These are phyloP conservation scores for Ligdia adustata DNA, from an alignment of 2,888 invertebrate species.

Conservation along the genomic window DNA sequence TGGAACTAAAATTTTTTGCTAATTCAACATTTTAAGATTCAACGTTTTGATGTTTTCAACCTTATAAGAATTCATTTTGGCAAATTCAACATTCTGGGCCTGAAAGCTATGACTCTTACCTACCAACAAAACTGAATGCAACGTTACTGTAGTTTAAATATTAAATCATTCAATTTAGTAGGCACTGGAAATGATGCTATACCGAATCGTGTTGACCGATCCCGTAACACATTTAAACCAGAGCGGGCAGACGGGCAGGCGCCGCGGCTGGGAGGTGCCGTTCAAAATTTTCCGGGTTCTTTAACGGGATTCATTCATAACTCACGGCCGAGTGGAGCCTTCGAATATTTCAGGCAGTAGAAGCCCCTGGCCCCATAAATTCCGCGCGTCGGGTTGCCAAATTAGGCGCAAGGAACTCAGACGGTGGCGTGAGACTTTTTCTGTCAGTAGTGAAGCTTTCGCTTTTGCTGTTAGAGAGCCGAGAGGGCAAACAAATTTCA, in stretches of 20 bases:
- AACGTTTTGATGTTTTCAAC: too few species aligned
- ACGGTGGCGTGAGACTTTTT: constrained; percentile 35
- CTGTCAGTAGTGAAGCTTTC: constrained; percentile 16
- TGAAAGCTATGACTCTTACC: too few species aligned
- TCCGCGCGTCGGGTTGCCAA: constrained; percentile 83
- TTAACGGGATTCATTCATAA: constrained; percentile 84
- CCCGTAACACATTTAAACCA: constrained; percentile 42
- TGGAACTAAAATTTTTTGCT: too few species aligned
- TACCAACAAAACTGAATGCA: too few species aligned
- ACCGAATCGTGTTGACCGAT: constrained; percentile 38
- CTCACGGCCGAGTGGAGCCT: constrained; percentile 81
- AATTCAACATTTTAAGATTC: too few species aligned
- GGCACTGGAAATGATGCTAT: constrained; percentile 29
- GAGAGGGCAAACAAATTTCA: not conserved
- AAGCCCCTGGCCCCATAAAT: constrained; percentile 73
- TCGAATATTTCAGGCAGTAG: constrained; percentile 81
- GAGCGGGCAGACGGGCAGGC: too few species aligned
- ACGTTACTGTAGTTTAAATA: not conserved
- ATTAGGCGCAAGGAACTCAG: constrained; percentile 81
- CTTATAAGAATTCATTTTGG: too few species aligned
- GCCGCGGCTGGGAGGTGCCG: too few species aligned
- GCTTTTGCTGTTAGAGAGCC: not conserved
- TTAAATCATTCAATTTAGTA: constrained; percentile 1
- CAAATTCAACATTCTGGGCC: too few species aligned
- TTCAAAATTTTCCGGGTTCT: constrained; percentile 82